Conservation (phyloP, 2,797 vertebrate genomes). For the Tokudaia tokunoshimensis region DNA sequence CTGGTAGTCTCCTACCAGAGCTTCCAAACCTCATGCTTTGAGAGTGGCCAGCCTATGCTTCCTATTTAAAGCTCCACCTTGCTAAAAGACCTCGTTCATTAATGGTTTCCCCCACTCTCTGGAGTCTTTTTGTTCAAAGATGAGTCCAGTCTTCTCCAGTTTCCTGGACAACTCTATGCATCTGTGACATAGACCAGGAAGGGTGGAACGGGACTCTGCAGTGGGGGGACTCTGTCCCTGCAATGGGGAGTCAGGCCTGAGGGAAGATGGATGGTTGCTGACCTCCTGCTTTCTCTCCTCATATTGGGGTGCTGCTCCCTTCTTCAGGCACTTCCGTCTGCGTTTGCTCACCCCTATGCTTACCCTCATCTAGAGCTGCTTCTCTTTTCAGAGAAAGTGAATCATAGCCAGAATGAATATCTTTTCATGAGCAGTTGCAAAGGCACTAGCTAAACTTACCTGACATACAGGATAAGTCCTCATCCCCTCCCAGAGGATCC, state of each 20-base stretch:
- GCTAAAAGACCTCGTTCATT: neutral
- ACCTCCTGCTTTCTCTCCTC: neutral
- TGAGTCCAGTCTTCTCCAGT: neutral
- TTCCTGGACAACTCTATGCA: neutral
- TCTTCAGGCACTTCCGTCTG: neutral
- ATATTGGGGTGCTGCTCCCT: rapidly evolving
- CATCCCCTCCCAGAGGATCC: neutral
- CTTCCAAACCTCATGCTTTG: neutral
- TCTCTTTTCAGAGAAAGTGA: neutral
- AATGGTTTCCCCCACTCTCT: neutral
- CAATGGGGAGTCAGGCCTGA: too few species aligned
- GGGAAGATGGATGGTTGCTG: too few species aligned
- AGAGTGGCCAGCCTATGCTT: neutral
- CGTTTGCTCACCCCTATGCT: neutral
- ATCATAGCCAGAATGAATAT: neutral
- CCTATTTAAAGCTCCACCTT: neutral
- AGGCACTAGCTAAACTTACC: neutral
- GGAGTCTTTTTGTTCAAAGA: neutral
- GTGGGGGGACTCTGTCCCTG: neutral
- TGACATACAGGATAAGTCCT: neutral
- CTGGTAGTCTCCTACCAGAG: neutral
- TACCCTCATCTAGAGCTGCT: too few species aligned
- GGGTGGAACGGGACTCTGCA: neutral
- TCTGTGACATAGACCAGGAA: neutral
- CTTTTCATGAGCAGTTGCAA: neutral